Evolutionary conservation across 30 jellyfish, hydroid and myxozoan genomes (phyloP).

Genomic region (Hydractinia echinata): DNA sequence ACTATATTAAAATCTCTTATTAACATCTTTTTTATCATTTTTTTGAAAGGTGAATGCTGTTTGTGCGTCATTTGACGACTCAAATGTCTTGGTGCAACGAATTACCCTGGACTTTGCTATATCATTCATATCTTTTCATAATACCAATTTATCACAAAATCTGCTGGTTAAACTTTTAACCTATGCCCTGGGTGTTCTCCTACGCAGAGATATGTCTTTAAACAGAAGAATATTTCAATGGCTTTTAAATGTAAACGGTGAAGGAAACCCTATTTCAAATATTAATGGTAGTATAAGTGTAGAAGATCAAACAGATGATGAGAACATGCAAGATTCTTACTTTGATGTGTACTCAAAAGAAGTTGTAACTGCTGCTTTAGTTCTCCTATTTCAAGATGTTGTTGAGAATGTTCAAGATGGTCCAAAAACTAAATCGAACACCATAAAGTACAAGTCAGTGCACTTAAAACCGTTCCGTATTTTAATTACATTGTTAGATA

Average conservation of each 20-base stretch:
- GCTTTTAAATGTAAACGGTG: constrained; percentile 52
- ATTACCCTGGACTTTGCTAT: constrained; percentile 76
- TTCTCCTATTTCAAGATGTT: constrained; percentile 33
- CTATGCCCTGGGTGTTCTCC: constrained; percentile 70
- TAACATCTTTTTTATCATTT: neutral
- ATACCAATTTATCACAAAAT: constrained; percentile 22
- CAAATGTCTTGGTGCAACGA: constrained; percentile 73
- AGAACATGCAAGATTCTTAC: constrained; percentile 30
- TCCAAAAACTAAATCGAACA: neutral
- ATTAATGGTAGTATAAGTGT: constrained; percentile 30
- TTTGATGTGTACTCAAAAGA: constrained; percentile 59
- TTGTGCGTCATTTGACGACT: constrained; percentile 79
- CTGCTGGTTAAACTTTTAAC: constrained; percentile 56
- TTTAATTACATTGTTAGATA: constrained; percentile 76
- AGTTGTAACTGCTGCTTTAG: constrained; percentile 72
- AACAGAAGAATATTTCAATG: constrained; percentile 86
- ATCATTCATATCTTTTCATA: constrained; percentile 54
- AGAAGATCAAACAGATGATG: constrained; percentile 38
- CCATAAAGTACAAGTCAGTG: neutral
- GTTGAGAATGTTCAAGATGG: neutral
- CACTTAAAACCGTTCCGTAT: constrained; percentile 84
- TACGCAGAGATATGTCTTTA: constrained; percentile 91
- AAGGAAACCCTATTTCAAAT: constrained; percentile 29
- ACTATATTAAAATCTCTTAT: neutral
- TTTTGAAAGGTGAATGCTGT: constrained; percentile 73